Evolutionary conservation across 2,113 vertebrate species (phyloP).

Genomic region (Pteronura brasiliensis): DNA sequence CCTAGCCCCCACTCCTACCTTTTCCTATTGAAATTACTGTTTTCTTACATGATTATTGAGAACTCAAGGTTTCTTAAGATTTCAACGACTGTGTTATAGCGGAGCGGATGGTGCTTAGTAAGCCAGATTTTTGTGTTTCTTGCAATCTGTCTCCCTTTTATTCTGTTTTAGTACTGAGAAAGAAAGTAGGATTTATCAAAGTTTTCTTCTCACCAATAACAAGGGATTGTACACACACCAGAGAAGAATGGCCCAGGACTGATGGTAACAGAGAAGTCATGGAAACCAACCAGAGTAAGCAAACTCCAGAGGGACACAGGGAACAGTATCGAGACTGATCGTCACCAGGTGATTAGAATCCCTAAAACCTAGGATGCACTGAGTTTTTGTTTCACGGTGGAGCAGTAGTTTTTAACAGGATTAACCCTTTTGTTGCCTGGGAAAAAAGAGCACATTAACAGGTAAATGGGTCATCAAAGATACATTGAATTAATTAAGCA

Average conservation of each 20-base stretch:
- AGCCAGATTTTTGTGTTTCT: background rate
- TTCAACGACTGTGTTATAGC: background rate
- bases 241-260: background rate
- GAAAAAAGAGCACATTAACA: background rate
- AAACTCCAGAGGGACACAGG: background rate
- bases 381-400: background rate
- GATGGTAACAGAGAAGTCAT: background rate
- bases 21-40: constrained; percentile 36
- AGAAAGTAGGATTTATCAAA: background rate
- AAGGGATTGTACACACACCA: background rate
- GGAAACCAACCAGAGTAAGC: background rate
- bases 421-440: background rate
- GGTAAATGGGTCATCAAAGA: constrained; percentile 3
- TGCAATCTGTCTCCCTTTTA: background rate
- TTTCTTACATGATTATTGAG: constrained; percentile 24
- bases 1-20: background rate
- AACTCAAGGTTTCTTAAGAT: constrained; percentile 15
- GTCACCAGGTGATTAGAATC: background rate
- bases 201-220: background rate
- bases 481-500: background rate
- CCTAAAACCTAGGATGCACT: background rate
- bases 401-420: background rate
- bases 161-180: background rate
- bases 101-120: background rate
- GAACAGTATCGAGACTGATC: background rate